Percentiles rank a stretch among this genome's conserved stretches.
phyloP scores from a whole-genome alignment of 2,888 invertebrate species.

The Leptopilina drosophilae region DNA sequence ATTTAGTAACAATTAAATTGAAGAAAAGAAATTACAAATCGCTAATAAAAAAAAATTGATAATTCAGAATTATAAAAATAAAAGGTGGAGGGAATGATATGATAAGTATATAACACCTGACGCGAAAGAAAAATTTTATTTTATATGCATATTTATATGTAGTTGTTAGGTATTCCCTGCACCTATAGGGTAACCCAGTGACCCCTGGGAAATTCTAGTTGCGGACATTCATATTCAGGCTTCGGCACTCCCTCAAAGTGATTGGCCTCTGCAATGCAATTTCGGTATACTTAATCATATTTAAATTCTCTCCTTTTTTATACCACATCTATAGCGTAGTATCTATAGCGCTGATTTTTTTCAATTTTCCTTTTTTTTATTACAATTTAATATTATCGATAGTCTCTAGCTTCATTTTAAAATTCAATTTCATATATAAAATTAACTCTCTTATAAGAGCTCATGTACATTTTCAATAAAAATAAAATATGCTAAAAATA shows the following conservation, averaged over 20 bases:
- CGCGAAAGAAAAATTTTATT: slow-evolving; percentile 25
- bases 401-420: too few relatives aligned
- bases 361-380: not conserved
- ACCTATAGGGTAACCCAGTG: slow-evolving; percentile 21
- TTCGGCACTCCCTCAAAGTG: slow-evolving; percentile 35
- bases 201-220: slow-evolving; percentile 36
- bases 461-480: too few relatives aligned
- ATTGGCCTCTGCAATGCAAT: slow-evolving; percentile 18
- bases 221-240: slow-evolving; percentile 27
- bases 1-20: too few relatives aligned
- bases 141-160: not conserved
- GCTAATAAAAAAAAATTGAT: not conserved
- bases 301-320: not conserved
- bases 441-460: too few relatives aligned
- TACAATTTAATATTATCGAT: too few relatives aligned
- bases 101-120: slow-evolving; percentile 16
- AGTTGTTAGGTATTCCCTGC: slow-evolving; percentile 16
- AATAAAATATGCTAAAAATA: too few relatives aligned
- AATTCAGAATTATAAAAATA: not conserved
- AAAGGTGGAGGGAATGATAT: not conserved
- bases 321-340: not conserved
- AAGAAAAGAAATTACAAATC: too few relatives aligned
- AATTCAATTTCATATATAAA: too few relatives aligned
- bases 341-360: not conserved
- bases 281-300: slow-evolving; percentile 25